phyloP scores from a whole-genome alignment of 2,888 invertebrate genomes.

The Tuta absoluta region DNA sequence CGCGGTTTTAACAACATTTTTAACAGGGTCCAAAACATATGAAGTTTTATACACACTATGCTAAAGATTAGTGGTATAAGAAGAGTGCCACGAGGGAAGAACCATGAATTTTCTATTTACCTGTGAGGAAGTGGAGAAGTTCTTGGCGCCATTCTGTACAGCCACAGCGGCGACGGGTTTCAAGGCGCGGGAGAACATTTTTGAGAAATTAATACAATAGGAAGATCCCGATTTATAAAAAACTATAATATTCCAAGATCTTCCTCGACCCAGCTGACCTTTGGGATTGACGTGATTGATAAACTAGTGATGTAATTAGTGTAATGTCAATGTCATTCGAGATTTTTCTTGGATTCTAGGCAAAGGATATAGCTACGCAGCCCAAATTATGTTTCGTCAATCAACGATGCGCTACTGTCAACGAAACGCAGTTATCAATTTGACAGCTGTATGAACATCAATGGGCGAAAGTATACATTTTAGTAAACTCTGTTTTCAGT shows the following conservation, averaged over 20 bases:
- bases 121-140: constrained; percentile 82
- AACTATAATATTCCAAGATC: constrained; percentile 34
- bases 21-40: not conserved
- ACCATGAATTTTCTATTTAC: constrained; percentile 51
- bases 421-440: constrained; percentile 33
- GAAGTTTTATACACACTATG: too few species aligned
- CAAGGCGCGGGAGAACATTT: constrained; percentile 84
- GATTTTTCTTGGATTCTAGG: not conserved
- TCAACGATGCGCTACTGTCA: not conserved
- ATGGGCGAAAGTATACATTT: not conserved
- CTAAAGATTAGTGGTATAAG: not conserved
- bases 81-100: constrained; percentile 17
- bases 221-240: constrained; percentile 26
- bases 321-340: not conserved
- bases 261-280: constrained; percentile 66
- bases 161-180: constrained; percentile 76
- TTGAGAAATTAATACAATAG: constrained; percentile 23
- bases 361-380: not conserved
- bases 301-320: constrained; percentile 42
- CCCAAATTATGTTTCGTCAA: not conserved
- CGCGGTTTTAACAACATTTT: constrained; percentile 10
- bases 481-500: not conserved
- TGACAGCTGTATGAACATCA: constrained; percentile 13
- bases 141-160: constrained; percentile 80
- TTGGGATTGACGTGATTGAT: constrained; percentile 35